Evolutionary conservation across 2,888 invertebrate species (phyloP), one percentile per base, ranked within the genome.

Genomic region (Lamellibrachia satsuma): DNA sequence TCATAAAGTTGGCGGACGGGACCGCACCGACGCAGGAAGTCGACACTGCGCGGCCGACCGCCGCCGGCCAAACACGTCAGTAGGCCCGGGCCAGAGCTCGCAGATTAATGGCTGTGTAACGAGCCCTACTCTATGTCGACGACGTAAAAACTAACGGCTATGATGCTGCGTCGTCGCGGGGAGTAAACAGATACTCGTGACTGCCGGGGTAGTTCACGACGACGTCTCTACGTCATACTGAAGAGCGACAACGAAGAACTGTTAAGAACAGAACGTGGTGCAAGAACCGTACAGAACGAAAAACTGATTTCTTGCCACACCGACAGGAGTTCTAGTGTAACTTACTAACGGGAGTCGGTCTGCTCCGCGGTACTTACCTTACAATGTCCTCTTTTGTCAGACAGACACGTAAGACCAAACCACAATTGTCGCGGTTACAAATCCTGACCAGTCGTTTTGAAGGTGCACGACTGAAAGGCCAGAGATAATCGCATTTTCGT

Each of bases 71-170:
- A 55, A 55, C 55, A 9, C 55, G 7, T 7, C 55, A 55, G 55
- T 55, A 15, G 39, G n/a, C 11, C 75, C 22, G 22, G 75, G 75
- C 22, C 22, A 15, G 15, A 15, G 22, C 75, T 60, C 22, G 15
- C 22, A n/a, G 75, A 75, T 75, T 75, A 75, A 75, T 22, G 75
- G 75, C 75, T n/a, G 75, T 75, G 75, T 75, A 75, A 75, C 75
- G n/a, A 75, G 75, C 75, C 22, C 15, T 22, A 15, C 22, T 75
- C 75, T 22, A 15, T 22, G 75, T 22, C 22, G 22, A 22, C 75
- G n/a, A 39, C 39, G 39, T 39, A 22, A 75, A 75, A 75, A 75
- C 22, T 75, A 75, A 75, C 22, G 2, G 75, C 75, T 1, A 15
- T 22, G 75, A 75, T n/a, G 22, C 75, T 6, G 75, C 15, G n/a